Conservation (phyloP, 2,113 vertebrate genomes). For the Myotis yumanensis region DNA sequence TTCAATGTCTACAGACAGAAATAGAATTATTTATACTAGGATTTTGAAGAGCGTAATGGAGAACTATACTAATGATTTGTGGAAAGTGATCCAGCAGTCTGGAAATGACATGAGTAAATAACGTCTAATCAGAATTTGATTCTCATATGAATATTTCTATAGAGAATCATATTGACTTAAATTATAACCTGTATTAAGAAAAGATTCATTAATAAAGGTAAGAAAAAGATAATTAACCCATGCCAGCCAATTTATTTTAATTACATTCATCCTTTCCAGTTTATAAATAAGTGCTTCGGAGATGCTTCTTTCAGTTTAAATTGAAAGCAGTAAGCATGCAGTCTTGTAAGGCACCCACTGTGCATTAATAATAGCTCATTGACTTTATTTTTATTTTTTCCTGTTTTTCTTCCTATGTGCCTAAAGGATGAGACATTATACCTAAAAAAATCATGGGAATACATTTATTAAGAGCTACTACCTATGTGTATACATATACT, state of each 20-base stretch:
- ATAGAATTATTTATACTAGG: conserved; percentile 69
- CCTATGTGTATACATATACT: background rate
- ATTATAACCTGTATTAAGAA: conserved; percentile 50
- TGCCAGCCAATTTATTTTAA: conserved; percentile 76
- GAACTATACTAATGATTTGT: conserved; percentile 69
- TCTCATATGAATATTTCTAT: conserved; percentile 10
- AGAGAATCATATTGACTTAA: conserved; percentile 25
- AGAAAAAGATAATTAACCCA: conserved; percentile 68
- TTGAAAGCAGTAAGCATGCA: conserved; percentile 58
- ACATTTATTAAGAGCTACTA: background rate
- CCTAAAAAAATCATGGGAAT: background rate
- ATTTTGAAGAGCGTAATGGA: conserved; percentile 54
- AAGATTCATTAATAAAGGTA: conserved; percentile 6
- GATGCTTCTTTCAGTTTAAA: conserved; percentile 64
- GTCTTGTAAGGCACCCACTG: conserved; percentile 40
- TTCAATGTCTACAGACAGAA: conserved; percentile 62
- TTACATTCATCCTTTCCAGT: conserved; percentile 55
- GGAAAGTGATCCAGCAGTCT: conserved; percentile 11
- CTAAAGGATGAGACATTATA: background rate
- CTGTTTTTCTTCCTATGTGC: background rate
- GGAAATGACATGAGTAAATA: conserved; percentile 66
- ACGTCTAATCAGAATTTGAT: background rate
- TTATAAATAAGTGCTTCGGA: conserved; percentile 68
- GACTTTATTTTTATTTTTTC: conserved; percentile 58
- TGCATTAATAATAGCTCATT: conserved; percentile 63